A percentile compares a stretch with the other conserved stretches of the same genome.
Conservation (phyloP, 2,888 invertebrate genomes). For the Microctonus hyperodae region DNA sequence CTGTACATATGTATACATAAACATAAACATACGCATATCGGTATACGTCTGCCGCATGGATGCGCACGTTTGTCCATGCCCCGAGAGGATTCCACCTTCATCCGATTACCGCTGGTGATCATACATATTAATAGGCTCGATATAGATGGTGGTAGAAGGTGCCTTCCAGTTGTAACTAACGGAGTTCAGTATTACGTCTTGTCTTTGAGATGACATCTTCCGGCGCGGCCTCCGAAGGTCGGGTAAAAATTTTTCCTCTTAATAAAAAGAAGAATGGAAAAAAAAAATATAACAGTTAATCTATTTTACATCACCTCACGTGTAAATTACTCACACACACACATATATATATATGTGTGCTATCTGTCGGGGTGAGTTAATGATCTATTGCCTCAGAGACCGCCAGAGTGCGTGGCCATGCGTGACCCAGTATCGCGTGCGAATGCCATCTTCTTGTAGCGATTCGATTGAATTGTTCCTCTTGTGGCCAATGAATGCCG, state of each 20-base stretch:
- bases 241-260: not conserved
- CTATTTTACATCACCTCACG: not conserved
- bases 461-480: constrained; percentile 52
- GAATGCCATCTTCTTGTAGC: constrained; percentile 49
- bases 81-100: constrained; percentile 45
- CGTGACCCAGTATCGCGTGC: constrained; percentile 49
- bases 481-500: constrained; percentile 38
- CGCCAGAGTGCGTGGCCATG: constrained; percentile 39
- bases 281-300: not conserved
- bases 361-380: constrained; percentile 38
- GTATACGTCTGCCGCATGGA: constrained; percentile 26
- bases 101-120: constrained; percentile 50
- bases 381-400: constrained; percentile 37
- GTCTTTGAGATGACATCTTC: constrained; percentile 12
- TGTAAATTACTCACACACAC: constrained; percentile 8
- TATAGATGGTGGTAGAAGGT: constrained; percentile 29
- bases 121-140: constrained; percentile 55
- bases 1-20: not conserved
- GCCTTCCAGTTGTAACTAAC: constrained; percentile 26
- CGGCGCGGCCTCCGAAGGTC: not conserved
- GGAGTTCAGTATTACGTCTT: constrained; percentile 30
- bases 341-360: constrained; percentile 32
- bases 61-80: constrained; percentile 31
- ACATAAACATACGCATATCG: constrained; percentile 5
- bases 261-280: not conserved